These are phyloP conservation scores for Phalloptychus januarius DNA, from an alignment of 2,797 vertebrate species.

Conservation along the genomic window DNA sequence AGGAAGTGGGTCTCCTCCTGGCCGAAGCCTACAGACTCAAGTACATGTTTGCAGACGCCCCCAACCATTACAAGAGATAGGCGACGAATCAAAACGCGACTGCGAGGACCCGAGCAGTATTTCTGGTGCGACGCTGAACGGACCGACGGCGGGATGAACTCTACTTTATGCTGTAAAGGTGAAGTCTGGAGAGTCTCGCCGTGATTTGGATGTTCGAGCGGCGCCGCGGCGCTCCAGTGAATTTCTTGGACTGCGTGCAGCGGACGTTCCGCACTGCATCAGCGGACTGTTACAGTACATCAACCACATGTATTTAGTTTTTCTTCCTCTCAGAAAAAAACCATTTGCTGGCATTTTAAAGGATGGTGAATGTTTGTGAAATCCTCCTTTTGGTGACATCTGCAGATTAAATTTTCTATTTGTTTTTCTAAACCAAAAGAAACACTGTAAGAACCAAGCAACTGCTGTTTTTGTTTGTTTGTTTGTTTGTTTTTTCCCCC, in stretches of 20 bases:
- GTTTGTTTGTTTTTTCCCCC: background rate
- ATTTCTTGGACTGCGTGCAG: constrained; percentile 22
- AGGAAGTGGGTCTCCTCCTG: constrained; percentile 95
- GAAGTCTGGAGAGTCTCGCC: constrained; percentile 15
- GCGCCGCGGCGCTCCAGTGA: constrained; percentile 5
- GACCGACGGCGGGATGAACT: constrained; percentile 1
- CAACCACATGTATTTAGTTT: constrained; percentile 27
- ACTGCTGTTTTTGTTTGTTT: constrained; percentile 22
- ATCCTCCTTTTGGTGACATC: constrained; percentile 39
- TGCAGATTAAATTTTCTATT: constrained; percentile 44
- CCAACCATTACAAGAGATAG: constrained; percentile 97
- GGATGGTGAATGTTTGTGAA: constrained; percentile 60
- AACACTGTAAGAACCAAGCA: constrained; percentile 13
- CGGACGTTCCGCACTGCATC: constrained; percentile 14
- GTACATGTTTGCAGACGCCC: constrained; percentile 99
- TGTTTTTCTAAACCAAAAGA: constrained; percentile 27
- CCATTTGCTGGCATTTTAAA: constrained; percentile 28
- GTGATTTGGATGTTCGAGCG: constrained; percentile 12
- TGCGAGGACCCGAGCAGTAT: constrained; percentile 7
- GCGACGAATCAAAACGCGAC: background rate
- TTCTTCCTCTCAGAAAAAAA: constrained; percentile 28
- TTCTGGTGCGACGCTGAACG: constrained; percentile 12
- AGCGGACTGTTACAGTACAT: constrained; percentile 52
- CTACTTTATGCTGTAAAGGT: constrained; percentile 37
- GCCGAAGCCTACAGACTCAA: constrained; percentile 99